A percentile compares a stretch with the other conserved stretches of the same genome.
phyloP scores from a whole-genome alignment of 2,888 invertebrate genomes.

The Plebejus argus region DNA sequence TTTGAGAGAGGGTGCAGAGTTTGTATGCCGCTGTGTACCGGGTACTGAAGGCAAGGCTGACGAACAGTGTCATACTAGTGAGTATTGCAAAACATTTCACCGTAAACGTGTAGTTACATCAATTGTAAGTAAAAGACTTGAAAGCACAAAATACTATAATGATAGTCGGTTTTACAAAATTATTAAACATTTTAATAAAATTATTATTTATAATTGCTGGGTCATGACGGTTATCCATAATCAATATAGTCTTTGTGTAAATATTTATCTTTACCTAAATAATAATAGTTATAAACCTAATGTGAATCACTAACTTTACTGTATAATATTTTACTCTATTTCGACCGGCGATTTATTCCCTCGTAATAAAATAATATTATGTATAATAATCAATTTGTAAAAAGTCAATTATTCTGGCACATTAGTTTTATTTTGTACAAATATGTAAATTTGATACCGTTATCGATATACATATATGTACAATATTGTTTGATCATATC shows the following conservation, averaged over 20 bases:
- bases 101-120: neutral
- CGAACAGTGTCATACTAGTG: slow-evolving; percentile 84
- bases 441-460: slow-evolving; percentile 40
- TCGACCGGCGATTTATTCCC: neutral
- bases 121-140: slow-evolving; percentile 19
- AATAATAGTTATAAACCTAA: neutral
- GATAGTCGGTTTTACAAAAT: neutral
- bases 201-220: slow-evolving; percentile 15
- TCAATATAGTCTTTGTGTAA: slow-evolving; percentile 5
- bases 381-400: slow-evolving; percentile 34
- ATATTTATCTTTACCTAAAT: slow-evolving; percentile 15
- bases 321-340: neutral
- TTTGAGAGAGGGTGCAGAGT: slow-evolving; percentile 90
- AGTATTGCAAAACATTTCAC: slow-evolving; percentile 52
- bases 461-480: slow-evolving; percentile 42
- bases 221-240: slow-evolving; percentile 22
- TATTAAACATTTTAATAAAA: neutral
- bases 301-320: slow-evolving; percentile 24
- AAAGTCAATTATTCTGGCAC: slow-evolving; percentile 32
- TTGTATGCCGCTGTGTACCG: slow-evolving; percentile 89
- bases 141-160: slow-evolving; percentile 16
- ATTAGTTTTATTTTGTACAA: slow-evolving; percentile 39
- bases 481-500: slow-evolving; percentile 52
- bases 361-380: slow-evolving; percentile 11
- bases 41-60: slow-evolving; percentile 88